Percentiles rank a stretch among this genome's conserved stretches.
Evolutionary conservation across 2,888 invertebrate genomes (phyloP).

Genomic region (Caenorhabditis sulstoni): DNA sequence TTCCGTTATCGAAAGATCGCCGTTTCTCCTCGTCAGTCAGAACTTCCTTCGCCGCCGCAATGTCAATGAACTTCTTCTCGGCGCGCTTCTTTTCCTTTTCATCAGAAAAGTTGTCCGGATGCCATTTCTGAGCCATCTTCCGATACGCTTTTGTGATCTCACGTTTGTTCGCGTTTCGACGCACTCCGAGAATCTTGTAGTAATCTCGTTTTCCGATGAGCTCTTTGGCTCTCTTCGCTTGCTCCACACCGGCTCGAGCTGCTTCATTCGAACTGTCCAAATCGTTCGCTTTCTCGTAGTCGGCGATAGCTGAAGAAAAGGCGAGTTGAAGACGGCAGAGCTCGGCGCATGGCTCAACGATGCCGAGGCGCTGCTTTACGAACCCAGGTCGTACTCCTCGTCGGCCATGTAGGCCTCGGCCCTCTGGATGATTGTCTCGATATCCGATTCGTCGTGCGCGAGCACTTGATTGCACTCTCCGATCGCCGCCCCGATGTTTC

Average conservation of each 20-base stretch:
- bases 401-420: conserved; percentile 92
- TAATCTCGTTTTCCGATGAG: conserved; percentile 94
- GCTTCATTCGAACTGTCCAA: conserved; percentile 88
- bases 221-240: conserved; percentile 93
- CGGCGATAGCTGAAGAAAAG: conserved; percentile 89
- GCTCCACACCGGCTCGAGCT: conserved; percentile 91
- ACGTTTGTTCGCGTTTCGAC: conserved; percentile 89
- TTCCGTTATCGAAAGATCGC: conserved; percentile 92
- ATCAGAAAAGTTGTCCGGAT: conserved; percentile 93
- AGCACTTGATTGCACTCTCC: conserved; percentile 88
- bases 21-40: conserved; percentile 89
- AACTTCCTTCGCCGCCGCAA: conserved; percentile 98
- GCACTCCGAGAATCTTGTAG: conserved; percentile 95
- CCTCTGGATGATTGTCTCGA: conserved; percentile 90
- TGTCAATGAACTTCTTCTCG: conserved; percentile 97
- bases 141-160: conserved; percentile 96
- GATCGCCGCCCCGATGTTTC: conserved; percentile 87
- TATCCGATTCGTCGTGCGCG: conserved; percentile 85
- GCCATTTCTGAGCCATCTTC: conserved; percentile 98
- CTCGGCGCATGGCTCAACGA: no score
- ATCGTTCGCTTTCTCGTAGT: conserved; percentile 90
- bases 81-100: conserved; percentile 87
- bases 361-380: not conserved
- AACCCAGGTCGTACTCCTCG: conserved; percentile 92
- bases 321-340: no score